Conservation (phyloP, 2,888 invertebrate genomes). For the Harpalus rufipes region DNA sequence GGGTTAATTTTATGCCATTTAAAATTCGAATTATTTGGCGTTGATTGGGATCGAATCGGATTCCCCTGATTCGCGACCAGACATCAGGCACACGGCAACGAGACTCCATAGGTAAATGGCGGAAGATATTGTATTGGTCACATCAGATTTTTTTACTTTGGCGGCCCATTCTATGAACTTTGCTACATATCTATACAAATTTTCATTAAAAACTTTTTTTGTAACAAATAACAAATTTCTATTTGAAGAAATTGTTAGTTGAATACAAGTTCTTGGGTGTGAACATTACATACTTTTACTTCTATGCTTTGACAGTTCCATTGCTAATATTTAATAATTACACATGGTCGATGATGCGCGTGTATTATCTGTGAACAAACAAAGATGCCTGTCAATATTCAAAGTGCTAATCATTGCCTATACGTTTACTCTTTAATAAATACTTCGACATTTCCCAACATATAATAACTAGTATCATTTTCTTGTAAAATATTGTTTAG, state of each 20-base stretch:
- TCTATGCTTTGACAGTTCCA: not conserved
- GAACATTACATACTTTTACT: not conserved
- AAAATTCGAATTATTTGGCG: too few relatives aligned
- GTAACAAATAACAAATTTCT: not conserved
- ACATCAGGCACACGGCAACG: too few relatives aligned
- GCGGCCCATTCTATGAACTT: too few relatives aligned
- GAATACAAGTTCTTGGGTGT: not conserved
- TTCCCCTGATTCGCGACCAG: too few relatives aligned
- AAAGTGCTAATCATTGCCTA: not conserved
- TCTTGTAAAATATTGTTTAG: not conserved
- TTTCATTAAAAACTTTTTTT: not conserved
- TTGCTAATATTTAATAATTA: slow-evolving; percentile 1
- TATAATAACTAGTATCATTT: not conserved
- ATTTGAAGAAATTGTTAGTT: not conserved
- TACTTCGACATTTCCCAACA: not conserved
- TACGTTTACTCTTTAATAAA: not conserved
- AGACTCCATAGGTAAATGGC: too few relatives aligned
- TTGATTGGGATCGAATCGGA: too few relatives aligned
- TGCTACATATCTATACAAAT: too few relatives aligned
- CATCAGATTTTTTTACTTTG: too few relatives aligned
- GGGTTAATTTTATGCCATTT: too few relatives aligned
- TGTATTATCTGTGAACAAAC: not conserved
- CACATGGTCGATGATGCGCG: not conserved
- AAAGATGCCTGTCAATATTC: not conserved
- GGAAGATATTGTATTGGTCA: too few relatives aligned